Evolutionary conservation across 2,113 vertebrate species (phyloP), one percentile per base, ranked within the genome.

Genomic region (Entomyzon cyanotis): DNA sequence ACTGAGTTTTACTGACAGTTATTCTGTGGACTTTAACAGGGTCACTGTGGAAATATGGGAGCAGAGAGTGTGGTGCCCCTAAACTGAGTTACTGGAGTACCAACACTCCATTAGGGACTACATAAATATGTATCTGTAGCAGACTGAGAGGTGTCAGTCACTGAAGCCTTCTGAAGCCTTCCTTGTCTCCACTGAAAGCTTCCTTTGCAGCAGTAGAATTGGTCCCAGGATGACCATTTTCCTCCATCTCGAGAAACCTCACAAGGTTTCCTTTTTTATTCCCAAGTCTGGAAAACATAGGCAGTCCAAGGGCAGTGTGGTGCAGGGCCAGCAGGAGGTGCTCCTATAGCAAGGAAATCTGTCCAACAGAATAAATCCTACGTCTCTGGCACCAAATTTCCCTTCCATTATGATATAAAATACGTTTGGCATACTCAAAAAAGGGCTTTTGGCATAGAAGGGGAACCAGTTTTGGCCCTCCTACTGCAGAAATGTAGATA

Each of bases 281-380:
- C 83, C 58, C 31, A 35, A 73, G 6, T 7, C 37, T 74, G 64
- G 62, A 53, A 56, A 94, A 35, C 31, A 19, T 0, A 2, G 27
- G 49, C 42, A 42, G 56, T 81, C 24, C 67, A 56, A 80, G 55
- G 82, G 31, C 83, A 89, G 53, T 21, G 25, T 79, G 70, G 24
- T 4, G 44, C 62, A 64, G 25, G 60, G 77, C 93, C 93, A 90
- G 84, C 85, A 97, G 81, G 92, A 96, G 93, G 87, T 96, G 88
- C 80, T 93, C 76, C 79, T 90, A 78, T 39, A 92, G 95, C 88
- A 88, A 97, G 60, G 35, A 95, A 87, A 86, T 78, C 35, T 52
- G 16, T 39, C 80, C 56, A 42, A 60, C 52, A 37, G 17, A 65
- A 7, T 37, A 86, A 71, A n/a, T 49, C 44, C 16, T 8, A 14